Conservation (phyloP, 2,888 invertebrate species). For the Pristionchus arcanus region DNA sequence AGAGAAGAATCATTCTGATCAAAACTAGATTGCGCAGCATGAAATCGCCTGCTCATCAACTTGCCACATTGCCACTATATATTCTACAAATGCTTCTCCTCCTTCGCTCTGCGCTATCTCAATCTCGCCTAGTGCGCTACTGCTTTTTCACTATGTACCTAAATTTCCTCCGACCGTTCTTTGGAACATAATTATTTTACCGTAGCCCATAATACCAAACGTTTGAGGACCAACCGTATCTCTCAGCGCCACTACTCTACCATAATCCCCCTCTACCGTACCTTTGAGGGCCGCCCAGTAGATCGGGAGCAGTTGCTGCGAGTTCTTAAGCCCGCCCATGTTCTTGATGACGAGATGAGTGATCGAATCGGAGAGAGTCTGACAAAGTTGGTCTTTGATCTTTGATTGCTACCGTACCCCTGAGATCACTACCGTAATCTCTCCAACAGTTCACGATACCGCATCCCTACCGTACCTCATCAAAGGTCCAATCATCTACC, state of each 20-base stretch:
- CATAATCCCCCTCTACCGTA: neutral
- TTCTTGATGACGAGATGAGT: slow-evolving; percentile 50
- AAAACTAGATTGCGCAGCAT: too few species aligned
- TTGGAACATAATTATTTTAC: neutral
- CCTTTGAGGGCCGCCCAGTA: slow-evolving; percentile 36
- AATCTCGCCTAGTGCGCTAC: too few species aligned
- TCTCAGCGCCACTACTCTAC: neutral
- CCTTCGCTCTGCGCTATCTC: too few species aligned
- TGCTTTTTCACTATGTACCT: too few species aligned
- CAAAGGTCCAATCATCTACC: neutral
- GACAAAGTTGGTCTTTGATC: neutral
- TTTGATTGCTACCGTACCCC: neutral
- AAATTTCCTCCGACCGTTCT: too few species aligned
- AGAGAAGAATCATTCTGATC: too few species aligned
- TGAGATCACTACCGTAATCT: neutral
- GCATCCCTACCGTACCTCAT: neutral
- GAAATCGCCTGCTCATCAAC: too few species aligned
- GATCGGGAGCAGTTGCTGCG: slow-evolving; percentile 11
- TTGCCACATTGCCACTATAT: too few species aligned
- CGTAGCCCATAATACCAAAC: neutral
- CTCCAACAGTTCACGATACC: too few species aligned
- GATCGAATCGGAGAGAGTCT: slow-evolving; percentile 15
- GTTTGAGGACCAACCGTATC: neutral
- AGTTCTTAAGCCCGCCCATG: neutral
- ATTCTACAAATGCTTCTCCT: too few species aligned